These are phyloP conservation scores for Torymus aiolomorphi DNA, from an alignment of 2,888 invertebrate species.

Conservation along the genomic window DNA sequence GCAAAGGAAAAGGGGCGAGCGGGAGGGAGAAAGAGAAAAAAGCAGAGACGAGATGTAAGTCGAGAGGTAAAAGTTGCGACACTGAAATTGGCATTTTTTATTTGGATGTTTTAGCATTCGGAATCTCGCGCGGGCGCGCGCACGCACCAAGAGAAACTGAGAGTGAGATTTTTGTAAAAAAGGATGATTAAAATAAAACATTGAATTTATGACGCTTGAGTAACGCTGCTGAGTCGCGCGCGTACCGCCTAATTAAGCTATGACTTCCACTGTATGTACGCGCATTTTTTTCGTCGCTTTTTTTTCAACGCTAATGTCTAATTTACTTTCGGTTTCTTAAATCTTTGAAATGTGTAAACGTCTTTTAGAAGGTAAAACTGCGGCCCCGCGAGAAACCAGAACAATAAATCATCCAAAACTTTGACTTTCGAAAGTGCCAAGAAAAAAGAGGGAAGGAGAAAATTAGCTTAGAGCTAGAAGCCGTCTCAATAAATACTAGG, in stretches of 20 bases:
- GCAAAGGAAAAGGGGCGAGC: background rate
- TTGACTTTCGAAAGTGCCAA: constrained; percentile 28
- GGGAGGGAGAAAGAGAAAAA: background rate
- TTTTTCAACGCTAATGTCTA: background rate
- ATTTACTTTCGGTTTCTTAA: background rate
- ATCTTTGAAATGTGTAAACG: no score
- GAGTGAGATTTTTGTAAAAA: constrained; percentile 26
- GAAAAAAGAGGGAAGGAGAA: background rate
- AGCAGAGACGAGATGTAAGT: no score
- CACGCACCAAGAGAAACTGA: background rate
- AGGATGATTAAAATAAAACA: background rate
- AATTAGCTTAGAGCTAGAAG: no score
- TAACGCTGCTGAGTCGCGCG: background rate
- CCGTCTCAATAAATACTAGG: no score
- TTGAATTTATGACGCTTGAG: constrained; percentile 18
- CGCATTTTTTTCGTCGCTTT: background rate
- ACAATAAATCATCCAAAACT: constrained; percentile 22
- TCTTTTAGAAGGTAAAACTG: no score
- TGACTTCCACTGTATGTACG: no score
- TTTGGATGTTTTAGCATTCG: constrained; percentile 4
- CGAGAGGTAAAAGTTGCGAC: constrained; percentile 28
- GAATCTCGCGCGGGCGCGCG: no score
- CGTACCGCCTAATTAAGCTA: background rate
- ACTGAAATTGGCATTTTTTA: constrained; percentile 6
- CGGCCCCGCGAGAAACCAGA: background rate